Base-by-base conservation (phyloP, 2,113 vertebrate species). In the Gopherus flavomarginatus region DNA sequence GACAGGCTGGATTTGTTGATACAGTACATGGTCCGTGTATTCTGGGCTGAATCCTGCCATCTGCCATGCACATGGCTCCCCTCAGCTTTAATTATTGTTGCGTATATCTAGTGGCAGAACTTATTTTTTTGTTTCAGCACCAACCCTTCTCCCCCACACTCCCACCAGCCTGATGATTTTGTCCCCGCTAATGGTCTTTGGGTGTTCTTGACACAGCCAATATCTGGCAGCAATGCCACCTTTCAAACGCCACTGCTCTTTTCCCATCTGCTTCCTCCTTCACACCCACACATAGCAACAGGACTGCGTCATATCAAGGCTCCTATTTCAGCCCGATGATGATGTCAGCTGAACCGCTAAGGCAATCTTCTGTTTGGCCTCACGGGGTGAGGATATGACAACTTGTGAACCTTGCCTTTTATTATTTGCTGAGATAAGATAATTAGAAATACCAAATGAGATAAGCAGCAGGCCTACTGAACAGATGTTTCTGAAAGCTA, bases 241-340 rank as follows among this genome's bases (percentile, higher is more conserved):
- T 65, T 87, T 54, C 53, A 72, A 44, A 52, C 13, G 9, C 52
- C 27, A 81, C 57, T 80, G 56, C 56, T 93, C 29, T 81, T 4
- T 50, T 35, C 31, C 19, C 29, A 8, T 38, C 16, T 42, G 21
- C 44, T 81, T 52, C n/a, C 17, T 81, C 75, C 47, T n/a, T 44
- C 42, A 52, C 0, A 0, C 8, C 62, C 90, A 24, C 38, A 21
- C 53, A 82, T 17, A 31, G 62, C 62, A 35, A 35, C 62, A 35
- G 62, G 62, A 6, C 10, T 27, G 56, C 4, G 2, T 57, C 56
- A 27, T 57, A 27, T 2, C 14, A 65, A 14, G 14, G 62, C 14
- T 31, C 31, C 4, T 35, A 65, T 6, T 16, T 65, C 14, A 4
- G 6, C 62, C 62, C 17, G 13, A 14, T 35, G 13, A 31, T 35